These are phyloP conservation scores for Furcula furcula DNA, from an alignment of 2,888 invertebrate genomes.

Conservation along the genomic window DNA sequence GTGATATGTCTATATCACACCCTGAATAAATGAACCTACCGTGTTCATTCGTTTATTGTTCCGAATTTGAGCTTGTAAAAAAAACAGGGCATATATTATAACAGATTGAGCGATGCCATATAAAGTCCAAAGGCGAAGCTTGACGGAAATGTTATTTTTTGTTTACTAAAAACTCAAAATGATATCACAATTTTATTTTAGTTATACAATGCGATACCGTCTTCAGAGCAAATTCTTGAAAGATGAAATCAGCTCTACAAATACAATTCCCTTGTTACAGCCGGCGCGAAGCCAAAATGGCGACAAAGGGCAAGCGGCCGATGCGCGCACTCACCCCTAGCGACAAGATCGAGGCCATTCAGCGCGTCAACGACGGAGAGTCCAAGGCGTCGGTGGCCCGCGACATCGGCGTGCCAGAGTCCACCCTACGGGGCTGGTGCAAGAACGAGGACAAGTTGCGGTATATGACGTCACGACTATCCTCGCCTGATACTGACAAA, in stretches of 20 bases:
- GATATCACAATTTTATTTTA: no score
- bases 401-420: slow-evolving; percentile 93
- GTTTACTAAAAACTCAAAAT: no score
- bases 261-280: slow-evolving; percentile 48
- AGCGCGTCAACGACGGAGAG: slow-evolving; percentile 91
- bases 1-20: no score
- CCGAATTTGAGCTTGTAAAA: no score
- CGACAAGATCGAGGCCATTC: slow-evolving; percentile 91
- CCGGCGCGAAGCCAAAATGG: slow-evolving; percentile 75
- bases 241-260: slow-evolving; percentile 2
- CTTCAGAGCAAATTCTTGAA: not conserved
- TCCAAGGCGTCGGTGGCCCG: slow-evolving; percentile 93
- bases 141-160: no score
- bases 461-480: slow-evolving; percentile 86
- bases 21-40: no score
- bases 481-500: slow-evolving; percentile 86
- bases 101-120: no score
- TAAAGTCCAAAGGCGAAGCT: no score
- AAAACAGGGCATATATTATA: no score
- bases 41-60: no score
- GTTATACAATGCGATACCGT: not conserved
- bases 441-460: slow-evolving; percentile 90
- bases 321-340: slow-evolving; percentile 88
- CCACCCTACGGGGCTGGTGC: slow-evolving; percentile 93
- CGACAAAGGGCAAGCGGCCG: slow-evolving; percentile 89